These are phyloP conservation scores for Aricia artaxerxes DNA, from an alignment of 2,888 invertebrate genomes.

Conservation along the genomic window DNA sequence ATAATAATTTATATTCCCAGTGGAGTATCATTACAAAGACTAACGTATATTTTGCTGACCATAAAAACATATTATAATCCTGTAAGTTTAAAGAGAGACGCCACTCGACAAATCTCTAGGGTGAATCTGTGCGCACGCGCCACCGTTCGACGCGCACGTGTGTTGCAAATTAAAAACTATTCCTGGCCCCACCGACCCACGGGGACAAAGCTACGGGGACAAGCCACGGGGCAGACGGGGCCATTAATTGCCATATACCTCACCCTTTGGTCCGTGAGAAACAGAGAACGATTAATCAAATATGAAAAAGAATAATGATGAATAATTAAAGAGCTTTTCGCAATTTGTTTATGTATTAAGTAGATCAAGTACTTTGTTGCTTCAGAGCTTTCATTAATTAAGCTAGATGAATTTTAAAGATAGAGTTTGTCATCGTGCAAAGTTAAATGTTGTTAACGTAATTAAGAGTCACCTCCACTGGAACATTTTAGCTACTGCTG, in stretches of 20 bases:
- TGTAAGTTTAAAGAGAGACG: constrained; percentile 35
- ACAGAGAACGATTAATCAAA: constrained; percentile 35
- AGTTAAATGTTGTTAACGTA: neutral
- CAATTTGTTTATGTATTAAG: neutral
- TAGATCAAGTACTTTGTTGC: neutral
- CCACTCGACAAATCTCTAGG: constrained; percentile 41
- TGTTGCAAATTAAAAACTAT: constrained; percentile 73
- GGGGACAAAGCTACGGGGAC: constrained; percentile 39
- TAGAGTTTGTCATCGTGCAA: neutral
- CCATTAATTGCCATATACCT: constrained; percentile 66
- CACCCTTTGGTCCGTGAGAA: constrained; percentile 60
- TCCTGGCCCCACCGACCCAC: constrained; percentile 40
- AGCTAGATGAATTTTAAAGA: neutral
- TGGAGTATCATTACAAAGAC: neutral
- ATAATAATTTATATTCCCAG: neutral
- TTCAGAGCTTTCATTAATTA: neutral
- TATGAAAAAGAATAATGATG: constrained; percentile 17
- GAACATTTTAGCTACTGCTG: too few relatives aligned
- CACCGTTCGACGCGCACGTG: constrained; percentile 70
- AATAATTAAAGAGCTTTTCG: neutral
- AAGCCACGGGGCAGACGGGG: constrained; percentile 50
- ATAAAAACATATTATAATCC: constrained; percentile 28
- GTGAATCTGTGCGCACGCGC: constrained; percentile 56
- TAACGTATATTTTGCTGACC: constrained; percentile 4
- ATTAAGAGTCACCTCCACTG: neutral